These are phyloP conservation scores for Panulirus ornatus DNA, from an alignment of 1,140 invertebrate genomes.

Conservation along the genomic window DNA sequence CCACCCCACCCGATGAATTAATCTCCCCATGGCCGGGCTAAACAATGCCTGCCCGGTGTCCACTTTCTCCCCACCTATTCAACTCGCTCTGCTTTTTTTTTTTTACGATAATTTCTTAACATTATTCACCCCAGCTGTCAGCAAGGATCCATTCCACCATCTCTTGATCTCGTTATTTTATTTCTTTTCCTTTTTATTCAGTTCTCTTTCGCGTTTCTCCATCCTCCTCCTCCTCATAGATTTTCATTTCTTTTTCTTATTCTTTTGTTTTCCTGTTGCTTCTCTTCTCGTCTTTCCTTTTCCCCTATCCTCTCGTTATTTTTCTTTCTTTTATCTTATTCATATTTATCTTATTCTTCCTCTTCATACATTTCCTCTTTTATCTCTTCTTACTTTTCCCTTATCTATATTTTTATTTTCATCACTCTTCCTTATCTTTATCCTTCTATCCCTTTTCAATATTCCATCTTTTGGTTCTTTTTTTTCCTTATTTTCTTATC, in stretches of 20 bases:
- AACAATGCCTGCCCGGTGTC: no score
- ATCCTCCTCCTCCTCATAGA: neutral
- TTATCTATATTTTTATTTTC: neutral
- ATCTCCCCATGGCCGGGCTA: no score
- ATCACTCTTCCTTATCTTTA: neutral
- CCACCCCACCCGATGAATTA: no score
- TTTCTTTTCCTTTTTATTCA: neutral
- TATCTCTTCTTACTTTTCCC: neutral
- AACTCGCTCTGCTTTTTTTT: neutral
- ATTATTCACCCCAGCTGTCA: neutral
- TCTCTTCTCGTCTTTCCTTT: neutral
- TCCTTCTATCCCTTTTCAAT: neutral
- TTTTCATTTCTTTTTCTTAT: neutral
- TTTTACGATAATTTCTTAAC: neutral
- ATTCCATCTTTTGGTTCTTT: neutral
- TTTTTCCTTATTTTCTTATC: neutral
- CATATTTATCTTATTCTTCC: conserved; percentile 1
- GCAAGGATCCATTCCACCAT: neutral
- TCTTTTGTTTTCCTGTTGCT: no score
- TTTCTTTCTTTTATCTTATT: neutral
- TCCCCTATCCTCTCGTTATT: neutral
- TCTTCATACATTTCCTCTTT: neutral
- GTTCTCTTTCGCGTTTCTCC: neutral
- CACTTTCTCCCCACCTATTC: neutral
- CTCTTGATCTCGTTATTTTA: neutral